Evolutionary conservation across 2,888 invertebrate genomes (phyloP), one percentile per base, ranked within the genome.

Genomic region (Falcaria lacertinaria): DNA sequence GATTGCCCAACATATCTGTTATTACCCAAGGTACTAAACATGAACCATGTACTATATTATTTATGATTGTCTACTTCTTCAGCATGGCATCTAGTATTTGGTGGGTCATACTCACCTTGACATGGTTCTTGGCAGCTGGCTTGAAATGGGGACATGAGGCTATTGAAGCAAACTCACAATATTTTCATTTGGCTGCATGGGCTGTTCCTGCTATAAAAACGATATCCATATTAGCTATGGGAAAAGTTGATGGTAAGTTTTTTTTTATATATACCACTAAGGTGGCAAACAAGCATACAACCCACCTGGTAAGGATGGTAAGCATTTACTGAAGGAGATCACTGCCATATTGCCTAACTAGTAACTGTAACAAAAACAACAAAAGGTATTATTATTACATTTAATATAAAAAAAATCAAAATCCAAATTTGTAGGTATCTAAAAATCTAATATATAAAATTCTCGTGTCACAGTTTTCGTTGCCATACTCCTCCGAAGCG

Each of bases 81-180:
- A 95, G 96, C 73, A 98, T 98, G 97, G 97, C 98, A 17, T 97
- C 97, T 36, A 97, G 96, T 74, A 96, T 98, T 69, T 98, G 98
- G 98, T 98, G 98, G 98, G 97, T 98, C 41, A 94, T 98, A 61
- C 89, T 98, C 67, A 97, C 98, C 14, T 91, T 98, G 52, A 98
- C 98, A 43, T 98, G 98, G 98, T 98, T 98, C 85, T 89, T 98
- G 69, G 97, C 98, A 34, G 98, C 98, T 48, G 98, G 98, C 25
- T 91, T 98, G 45, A 98, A 98, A 87, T 98, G 98, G 98, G 98
- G 98, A 35, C 97, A 98, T 81, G 98, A 98, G 90, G 98, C 98
- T 32, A 98, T 98, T 70, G 98, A 98, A 89, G 96, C 97, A 42
- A 97, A 98, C 85, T 97, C 98, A 8, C 97, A 98, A 83, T 97